These are phyloP conservation scores for Pelodiscus sinensis DNA, from an alignment of 2,113 vertebrate genomes.

Conservation along the genomic window DNA sequence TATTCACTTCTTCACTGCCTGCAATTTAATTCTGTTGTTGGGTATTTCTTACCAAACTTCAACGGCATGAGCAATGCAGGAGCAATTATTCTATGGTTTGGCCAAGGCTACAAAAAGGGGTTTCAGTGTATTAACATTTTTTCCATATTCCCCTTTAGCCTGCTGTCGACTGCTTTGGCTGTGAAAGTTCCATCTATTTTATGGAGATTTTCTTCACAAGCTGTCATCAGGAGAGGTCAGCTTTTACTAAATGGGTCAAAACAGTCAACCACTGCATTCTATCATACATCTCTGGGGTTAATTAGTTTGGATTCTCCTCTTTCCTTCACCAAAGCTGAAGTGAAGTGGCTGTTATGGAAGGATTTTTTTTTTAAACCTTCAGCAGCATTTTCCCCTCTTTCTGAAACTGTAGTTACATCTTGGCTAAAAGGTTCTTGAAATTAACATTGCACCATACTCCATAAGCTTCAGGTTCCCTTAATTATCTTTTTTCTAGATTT, in stretches of 20 bases:
- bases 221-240: neutral
- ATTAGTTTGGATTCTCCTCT: neutral
- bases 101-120: neutral
- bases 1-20: neutral
- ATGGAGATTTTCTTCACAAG: neutral
- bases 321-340: neutral
- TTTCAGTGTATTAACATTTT: neutral
- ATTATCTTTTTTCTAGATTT: neutral
- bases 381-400: neutral
- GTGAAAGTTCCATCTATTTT: neutral
- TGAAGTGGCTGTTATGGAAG: neutral
- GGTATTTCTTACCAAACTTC: neutral
- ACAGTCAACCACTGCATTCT: neutral
- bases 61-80: neutral
- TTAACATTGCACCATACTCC: neutral
- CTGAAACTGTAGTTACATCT: neutral
- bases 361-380: neutral
- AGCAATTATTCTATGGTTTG: neutral
- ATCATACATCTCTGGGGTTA: neutral
- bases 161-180: neutral
- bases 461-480: neutral
- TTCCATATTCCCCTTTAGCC: neutral
- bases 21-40: neutral
- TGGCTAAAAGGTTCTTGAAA: neutral
- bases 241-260: neutral